Evolutionary conservation across 2,797 vertebrate species (phyloP), one percentile per base, ranked within the genome.

Genomic region (Stomatorhinus walkeri): DNA sequence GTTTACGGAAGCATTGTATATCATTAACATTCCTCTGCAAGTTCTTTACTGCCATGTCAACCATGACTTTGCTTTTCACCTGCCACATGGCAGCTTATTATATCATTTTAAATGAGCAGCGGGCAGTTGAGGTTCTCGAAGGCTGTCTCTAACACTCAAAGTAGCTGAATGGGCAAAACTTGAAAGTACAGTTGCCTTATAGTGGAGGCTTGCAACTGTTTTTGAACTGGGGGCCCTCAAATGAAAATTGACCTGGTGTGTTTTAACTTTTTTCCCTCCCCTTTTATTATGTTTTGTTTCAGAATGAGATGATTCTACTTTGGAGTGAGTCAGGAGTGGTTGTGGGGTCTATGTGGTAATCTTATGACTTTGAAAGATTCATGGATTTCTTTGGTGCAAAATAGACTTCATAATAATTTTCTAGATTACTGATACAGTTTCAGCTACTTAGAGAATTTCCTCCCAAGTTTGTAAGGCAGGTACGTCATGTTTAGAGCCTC

Each of bases 101-200:
- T 79, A 79, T 49, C 9, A 10, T 68, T 32, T 68, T 68, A 76
- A 89, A 87, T 87, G 22, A 56, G 52, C 46, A 51, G 61, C n/a
- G 24, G 88, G 22, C 32, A 88, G 8, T 48, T 46, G 54, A 83
- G n/a, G 52, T 61, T 43, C 88, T 22, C 16, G 10, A 16, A 85
- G 22, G 59, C 48, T 48, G 61, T 85, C 36, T 49, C 10, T 61
- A 48, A 48, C 54, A 36, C 49, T 43, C 19, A 12, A 36, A 48
- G 87, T 10, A 83, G 76, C 51, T 88, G 88, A 88, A 24, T 88
- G 36, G 19, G 51, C 87, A 46, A 32, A 83, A 88, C 51, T 7
- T 9, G 19, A 46, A 36, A n/a, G 40, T 83, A 43, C 79, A 22
- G n/a, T 54, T 14, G 24, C 12, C 54, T 59, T 56, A 81, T 22